Base-by-base conservation (phyloP, 2,888 invertebrate species). In the Tachina grossa region DNA sequence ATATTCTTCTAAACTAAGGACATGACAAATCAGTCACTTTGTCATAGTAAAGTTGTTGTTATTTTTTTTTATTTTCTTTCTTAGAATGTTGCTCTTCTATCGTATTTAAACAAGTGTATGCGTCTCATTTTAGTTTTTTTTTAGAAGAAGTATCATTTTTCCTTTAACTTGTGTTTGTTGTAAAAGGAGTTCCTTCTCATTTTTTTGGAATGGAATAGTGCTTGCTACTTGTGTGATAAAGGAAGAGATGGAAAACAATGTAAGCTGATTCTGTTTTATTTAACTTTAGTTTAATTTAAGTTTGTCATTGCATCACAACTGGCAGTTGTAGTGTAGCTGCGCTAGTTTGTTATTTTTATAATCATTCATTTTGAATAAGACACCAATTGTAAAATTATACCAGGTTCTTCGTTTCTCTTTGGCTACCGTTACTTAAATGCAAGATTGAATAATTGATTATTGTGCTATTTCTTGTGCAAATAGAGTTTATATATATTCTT, bases 251-350 rank as follows among this genome's bases (percentile, higher is more conserved):
- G 57, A 16, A 74, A 63, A 47, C n/a, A 41, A 51, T 65, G 83
- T 68, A 79, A 83, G 75, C 68, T 69, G 79, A 83, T 55, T 61
- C 83, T 68, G 19, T 63, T 63, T 79, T 63, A 49, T 61, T 82
- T 77, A 31, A 47, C 19, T 78, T 81, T 77, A 80, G 79, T 84
- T 84, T 82, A 85, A 82, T 82, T 74, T 82, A 69, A 78, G 81
- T 85, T 75, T 85, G 63, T 75, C 63, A 45, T 85, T 85, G 74
- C 85, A 77, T 57, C 77, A 79, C 31, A 1, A 31, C 45, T 51
- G 66, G 43, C 61, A 55, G 45, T 69, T 43, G 31, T 31, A 22
- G 43, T 41, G 51, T 63, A 51, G 69, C 31, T 31, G 22, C 16
- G 10, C 41, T 45, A 69, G 45, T 63, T 49, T 74, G 49, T 65